Evolutionary conservation across 1,140 invertebrate species (phyloP), one percentile per base, ranked within the genome.

Genomic region (Rhysida immarginata): DNA sequence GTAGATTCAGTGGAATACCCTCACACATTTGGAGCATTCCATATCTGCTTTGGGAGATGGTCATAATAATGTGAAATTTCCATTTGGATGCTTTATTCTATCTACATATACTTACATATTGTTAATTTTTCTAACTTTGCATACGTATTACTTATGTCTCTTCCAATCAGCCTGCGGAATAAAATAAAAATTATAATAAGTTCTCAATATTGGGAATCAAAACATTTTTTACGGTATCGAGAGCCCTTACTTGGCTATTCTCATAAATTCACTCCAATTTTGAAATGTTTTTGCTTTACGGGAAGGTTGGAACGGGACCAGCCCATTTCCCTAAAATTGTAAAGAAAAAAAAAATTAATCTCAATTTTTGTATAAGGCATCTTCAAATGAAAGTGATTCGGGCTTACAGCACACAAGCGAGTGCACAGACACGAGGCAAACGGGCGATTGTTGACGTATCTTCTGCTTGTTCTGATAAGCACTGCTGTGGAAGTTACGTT

Each of bases 91-190:
- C n/a, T n/a, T n/a, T n/a, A n/a, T n/a, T n/a, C n/a, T n/a, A n/a
- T n/a, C n/a, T n/a, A n/a, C n/a, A 35, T 35, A 35, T 52, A 71
- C 85, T 85, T 81, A 94, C 90, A 78, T 63, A 94, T 71, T 45
- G 94, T 91, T 51, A 98, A 75, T 72, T 98, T 97, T 70, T 98
- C 94, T 63, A 99, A 73, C 74, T 98, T 99, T 26, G 88, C 80
- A 74, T 92, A 99, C 26, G 95, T 97, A 67, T 86, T 93, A 46
- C 85, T 84, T 58, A 99, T 87, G 68, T 98, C 95, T 70, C 85
- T 87, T 53, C 95, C 93, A 61, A 99, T 92, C 63, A 83, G 82
- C 73, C 90, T 92, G 55, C 50, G 69, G 71, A 61, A 55, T 56
- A 59, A 60, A 62, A 60, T 60, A 48, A 5, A 60, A 59, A 58